Percentiles rank a stretch among this genome's conserved stretches.
These are phyloP conservation scores for Pristionchus exspectatus DNA, from an alignment of 2,888 invertebrate species.

Conservation along the genomic window DNA sequence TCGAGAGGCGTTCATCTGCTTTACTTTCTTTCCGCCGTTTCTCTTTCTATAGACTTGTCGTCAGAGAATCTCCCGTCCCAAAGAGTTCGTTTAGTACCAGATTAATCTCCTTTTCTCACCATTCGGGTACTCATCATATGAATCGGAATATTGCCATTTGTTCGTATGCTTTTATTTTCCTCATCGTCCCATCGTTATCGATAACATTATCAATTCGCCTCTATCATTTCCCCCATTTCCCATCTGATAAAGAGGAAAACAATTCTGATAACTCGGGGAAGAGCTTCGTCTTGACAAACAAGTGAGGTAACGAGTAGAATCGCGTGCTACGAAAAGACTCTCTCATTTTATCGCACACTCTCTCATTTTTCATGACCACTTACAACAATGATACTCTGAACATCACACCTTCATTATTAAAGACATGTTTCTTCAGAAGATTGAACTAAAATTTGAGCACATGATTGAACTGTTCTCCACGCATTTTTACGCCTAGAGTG, in stretches of 20 bases:
- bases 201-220: conserved; percentile 10
- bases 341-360: too few species aligned
- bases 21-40: background rate
- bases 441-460: too few species aligned
- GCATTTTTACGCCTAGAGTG: background rate
- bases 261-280: background rate
- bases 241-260: conserved; percentile 1
- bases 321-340: background rate
- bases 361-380: too few species aligned
- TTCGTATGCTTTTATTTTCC: background rate
- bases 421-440: too few species aligned
- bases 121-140: conserved; percentile 42
- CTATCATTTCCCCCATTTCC: background rate
- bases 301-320: background rate
- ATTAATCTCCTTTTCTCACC: background rate
- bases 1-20: background rate
- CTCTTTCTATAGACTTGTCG: background rate
- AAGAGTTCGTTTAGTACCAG: conserved; percentile 21
- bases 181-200: background rate
- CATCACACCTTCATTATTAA: too few species aligned
- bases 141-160: conserved; percentile 49
- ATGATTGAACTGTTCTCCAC: background rate
- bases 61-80: conserved; percentile 28
- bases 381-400: too few species aligned
- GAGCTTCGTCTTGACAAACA: conserved; percentile 22